Evolutionary conservation across 2,888 invertebrate species (phyloP), one percentile per base, ranked within the genome.

Genomic region (Torymus texanus): DNA sequence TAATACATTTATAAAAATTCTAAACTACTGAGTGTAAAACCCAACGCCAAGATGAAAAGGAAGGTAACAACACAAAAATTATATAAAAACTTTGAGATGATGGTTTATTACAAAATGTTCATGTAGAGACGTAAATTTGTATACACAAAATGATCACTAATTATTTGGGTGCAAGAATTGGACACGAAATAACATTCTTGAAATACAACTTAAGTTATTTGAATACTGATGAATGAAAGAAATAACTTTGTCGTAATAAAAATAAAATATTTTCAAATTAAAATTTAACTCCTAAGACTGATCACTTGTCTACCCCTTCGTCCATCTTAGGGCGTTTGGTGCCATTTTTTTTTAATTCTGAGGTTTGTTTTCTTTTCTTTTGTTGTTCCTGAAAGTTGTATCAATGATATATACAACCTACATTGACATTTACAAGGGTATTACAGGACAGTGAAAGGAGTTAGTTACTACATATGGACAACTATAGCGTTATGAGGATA

Each of bases 301-400:
- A 85, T 87, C 85, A 89, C 87, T 90, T 89, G 87, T 89, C 88
- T 90, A 90, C 87, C 83, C 88, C 88, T 87, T 89, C 89, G 82
- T 88, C 89, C 88, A 88, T 84, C 87, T 88, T 89, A 85, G 88
- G 85, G 88, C 89, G 89, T 87, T 90, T 89, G 87, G 88, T 88
- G 86, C 90, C 89, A 87, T 90, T 90, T 90, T 90, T 90, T 89
- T 89, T 90, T 88, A 87, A 87, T 84, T 89, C 89, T 84, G 88
- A 85, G 83, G 88, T 85, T 85, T 85, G 85, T 86, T 90, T 90
- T 89, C 90, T 87, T 88, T 90, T 90, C 89, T 89, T 90, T 87
- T 88, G 89, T 81, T 84, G 88, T 84, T 89, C 89, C 90, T 90
- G 90, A 90, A 90, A 90, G 75, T 78, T 80, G 80, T 71, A 82